phyloP scores from a whole-genome alignment of 1,140 invertebrate species.

The Euglossa dilemma region DNA sequence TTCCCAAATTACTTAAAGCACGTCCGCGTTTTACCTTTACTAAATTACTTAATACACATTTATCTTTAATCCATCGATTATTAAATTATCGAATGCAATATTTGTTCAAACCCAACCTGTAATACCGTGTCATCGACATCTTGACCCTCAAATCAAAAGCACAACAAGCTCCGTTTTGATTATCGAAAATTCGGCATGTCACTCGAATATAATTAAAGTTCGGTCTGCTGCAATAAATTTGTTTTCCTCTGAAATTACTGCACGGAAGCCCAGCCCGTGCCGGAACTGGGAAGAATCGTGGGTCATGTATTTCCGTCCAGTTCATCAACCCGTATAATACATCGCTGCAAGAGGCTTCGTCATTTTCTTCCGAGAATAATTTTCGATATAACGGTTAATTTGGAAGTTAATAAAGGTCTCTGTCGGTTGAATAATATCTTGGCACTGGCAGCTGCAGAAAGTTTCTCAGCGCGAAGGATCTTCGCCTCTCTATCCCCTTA shows the following conservation, averaged over 20 bases:
- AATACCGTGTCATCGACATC: too few relatives aligned
- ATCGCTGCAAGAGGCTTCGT: background rate
- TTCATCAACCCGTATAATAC: slow-evolving; percentile 8
- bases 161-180: background rate
- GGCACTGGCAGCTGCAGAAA: slow-evolving; percentile 32
- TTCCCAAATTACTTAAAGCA: too few relatives aligned
- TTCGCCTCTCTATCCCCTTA: background rate
- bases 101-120: too few relatives aligned
- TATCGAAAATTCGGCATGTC: background rate
- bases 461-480: slow-evolving; percentile 33
- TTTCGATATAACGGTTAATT: slow-evolving; percentile 53
- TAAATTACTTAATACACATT: too few relatives aligned
- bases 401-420: slow-evolving; percentile 52
- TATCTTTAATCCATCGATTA: too few relatives aligned
- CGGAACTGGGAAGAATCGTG: background rate
- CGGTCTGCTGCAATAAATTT: background rate
- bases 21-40: too few relatives aligned
- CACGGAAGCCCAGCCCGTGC: background rate
- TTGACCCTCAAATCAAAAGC: too few relatives aligned
- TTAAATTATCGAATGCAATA: too few relatives aligned
- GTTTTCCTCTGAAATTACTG: background rate
- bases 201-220: background rate
- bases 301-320: background rate
- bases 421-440: slow-evolving; percentile 45
- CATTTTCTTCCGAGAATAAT: slow-evolving; percentile 43